A percentile compares a stretch with the other conserved stretches of the same genome.
Conservation (phyloP, 2,888 invertebrate genomes). For the Hirudinaria manillensis region DNA sequence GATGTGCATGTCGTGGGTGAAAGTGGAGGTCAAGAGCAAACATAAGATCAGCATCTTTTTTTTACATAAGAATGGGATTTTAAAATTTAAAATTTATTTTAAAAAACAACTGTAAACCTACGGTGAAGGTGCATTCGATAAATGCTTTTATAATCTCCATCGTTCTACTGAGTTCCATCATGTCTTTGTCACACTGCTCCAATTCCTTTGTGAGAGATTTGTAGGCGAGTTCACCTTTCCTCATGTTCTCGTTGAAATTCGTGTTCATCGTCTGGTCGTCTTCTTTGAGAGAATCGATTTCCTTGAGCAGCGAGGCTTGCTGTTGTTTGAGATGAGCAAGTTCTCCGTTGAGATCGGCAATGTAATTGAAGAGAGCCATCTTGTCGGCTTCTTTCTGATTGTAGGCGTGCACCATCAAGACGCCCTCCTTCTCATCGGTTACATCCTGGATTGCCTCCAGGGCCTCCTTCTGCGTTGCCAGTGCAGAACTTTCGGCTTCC, state of each 20-base stretch:
- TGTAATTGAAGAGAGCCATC: slow-evolving; percentile 31
- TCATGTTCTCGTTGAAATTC: slow-evolving; percentile 12
- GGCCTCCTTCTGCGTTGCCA: slow-evolving; percentile 22
- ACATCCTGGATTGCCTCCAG: slow-evolving; percentile 28
- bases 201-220: slow-evolving; percentile 8
- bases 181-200: slow-evolving; percentile 5
- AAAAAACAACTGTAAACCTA: slow-evolving; percentile 4
- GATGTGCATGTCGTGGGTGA: too few relatives aligned
- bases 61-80: too few relatives aligned
- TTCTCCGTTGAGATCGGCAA: slow-evolving; percentile 29
- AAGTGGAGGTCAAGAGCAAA: too few relatives aligned
- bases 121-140: slow-evolving; percentile 26
- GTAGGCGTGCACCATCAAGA: slow-evolving; percentile 19
- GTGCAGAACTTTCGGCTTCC: background rate
- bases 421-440: slow-evolving; percentile 25
- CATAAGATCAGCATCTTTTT: too few relatives aligned
- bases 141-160: slow-evolving; percentile 25
- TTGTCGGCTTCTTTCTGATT: slow-evolving; percentile 30
- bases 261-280: slow-evolving; percentile 12
- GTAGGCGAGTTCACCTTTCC: background rate
- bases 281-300: slow-evolving; percentile 17
- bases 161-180: background rate
- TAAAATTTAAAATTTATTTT: too few relatives aligned
- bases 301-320: slow-evolving; percentile 5
- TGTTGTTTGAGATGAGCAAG: slow-evolving; percentile 23